A percentile compares a stretch with the other conserved stretches of the same genome.
These are phyloP conservation scores for Conus canariensis DNA, from an alignment of 2,888 invertebrate species.

Conservation along the genomic window DNA sequence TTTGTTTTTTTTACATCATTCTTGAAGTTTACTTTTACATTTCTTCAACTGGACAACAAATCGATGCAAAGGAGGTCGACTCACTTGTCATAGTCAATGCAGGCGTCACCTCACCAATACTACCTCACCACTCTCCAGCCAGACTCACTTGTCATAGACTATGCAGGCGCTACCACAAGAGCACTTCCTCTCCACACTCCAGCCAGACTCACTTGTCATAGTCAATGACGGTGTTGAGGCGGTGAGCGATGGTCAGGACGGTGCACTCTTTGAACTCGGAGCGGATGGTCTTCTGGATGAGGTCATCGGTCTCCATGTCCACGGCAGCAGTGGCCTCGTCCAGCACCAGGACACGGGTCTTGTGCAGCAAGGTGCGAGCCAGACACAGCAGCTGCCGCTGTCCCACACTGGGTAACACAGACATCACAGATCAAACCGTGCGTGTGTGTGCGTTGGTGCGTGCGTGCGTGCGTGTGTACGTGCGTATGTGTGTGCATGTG, in stretches of 20 bases:
- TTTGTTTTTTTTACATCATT: too few relatives aligned
- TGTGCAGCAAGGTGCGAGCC: slow-evolving; percentile 86
- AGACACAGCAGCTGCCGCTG: slow-evolving; percentile 45
- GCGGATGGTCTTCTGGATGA: slow-evolving; percentile 75
- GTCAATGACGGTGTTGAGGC: slow-evolving; percentile 27
- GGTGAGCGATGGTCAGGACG: slow-evolving; percentile 22
- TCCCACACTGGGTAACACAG: slow-evolving; percentile 30
- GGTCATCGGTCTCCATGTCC: slow-evolving; percentile 28
- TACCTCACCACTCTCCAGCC: too few relatives aligned
- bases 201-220: not conserved
- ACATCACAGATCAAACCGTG: slow-evolving; percentile 81
- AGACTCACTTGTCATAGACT: too few relatives aligned
- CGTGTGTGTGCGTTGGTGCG: not conserved
- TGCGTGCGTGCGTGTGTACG: not conserved
- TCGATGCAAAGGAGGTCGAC: too few relatives aligned
- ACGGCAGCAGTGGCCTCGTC: slow-evolving; percentile 78
- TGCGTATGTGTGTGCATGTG: not conserved
- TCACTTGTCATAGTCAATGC: too few relatives aligned
- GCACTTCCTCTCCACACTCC: too few relatives aligned
- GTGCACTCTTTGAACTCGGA: slow-evolving; percentile 77
- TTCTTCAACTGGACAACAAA: too few relatives aligned
- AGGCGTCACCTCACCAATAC: too few relatives aligned
- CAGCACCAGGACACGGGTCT: slow-evolving; percentile 84
- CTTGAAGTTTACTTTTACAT: too few relatives aligned
- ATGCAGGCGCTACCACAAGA: too few relatives aligned